phyloP scores from a whole-genome alignment of 1,140 invertebrate genomes.

The Artemia franciscana region DNA sequence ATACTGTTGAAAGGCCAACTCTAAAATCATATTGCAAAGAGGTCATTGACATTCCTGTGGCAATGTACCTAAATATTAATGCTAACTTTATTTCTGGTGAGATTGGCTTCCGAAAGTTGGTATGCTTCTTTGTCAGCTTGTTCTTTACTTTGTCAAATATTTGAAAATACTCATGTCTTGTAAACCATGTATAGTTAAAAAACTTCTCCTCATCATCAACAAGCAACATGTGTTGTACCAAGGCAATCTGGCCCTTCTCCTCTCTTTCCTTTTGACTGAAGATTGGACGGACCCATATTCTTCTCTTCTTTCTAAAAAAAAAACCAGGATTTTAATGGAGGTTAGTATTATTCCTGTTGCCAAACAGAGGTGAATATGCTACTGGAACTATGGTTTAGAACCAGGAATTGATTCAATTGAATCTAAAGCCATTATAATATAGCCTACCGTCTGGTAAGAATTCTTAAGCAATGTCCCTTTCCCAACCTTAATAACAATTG shows the following conservation, averaged over 20 bases:
- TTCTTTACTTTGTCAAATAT: conserved; percentile 3
- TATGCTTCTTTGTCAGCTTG: conserved; percentile 1
- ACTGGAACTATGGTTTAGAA: no score
- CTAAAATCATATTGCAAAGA: conserved; percentile 1
- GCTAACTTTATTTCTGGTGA: conserved; percentile 4
- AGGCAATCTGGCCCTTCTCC: background rate
- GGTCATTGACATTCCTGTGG: conserved; percentile 3
- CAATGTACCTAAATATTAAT: conserved; percentile 1
- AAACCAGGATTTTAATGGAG: no score
- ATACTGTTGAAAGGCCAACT: conserved; percentile 1
- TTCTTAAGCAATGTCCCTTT: no score
- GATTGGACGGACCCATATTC: background rate
- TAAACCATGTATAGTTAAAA: conserved; percentile 5
- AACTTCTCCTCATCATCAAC: conserved; percentile 1
- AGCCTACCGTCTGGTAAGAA: no score
- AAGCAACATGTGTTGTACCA: background rate
- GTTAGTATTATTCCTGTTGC: no score
- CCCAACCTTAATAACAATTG: no score
- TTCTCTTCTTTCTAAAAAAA: background rate
- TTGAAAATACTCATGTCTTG: background rate
- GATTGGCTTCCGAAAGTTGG: conserved; percentile 4
- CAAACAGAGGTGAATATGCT: no score
- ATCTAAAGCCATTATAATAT: no score
- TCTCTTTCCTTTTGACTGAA: background rate
- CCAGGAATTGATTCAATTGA: no score